A percentile compares a stretch with the other conserved stretches of the same genome.
These are phyloP conservation scores for Diadophis punctatus DNA, from an alignment of 2,113 vertebrate species.

Conservation along the genomic window DNA sequence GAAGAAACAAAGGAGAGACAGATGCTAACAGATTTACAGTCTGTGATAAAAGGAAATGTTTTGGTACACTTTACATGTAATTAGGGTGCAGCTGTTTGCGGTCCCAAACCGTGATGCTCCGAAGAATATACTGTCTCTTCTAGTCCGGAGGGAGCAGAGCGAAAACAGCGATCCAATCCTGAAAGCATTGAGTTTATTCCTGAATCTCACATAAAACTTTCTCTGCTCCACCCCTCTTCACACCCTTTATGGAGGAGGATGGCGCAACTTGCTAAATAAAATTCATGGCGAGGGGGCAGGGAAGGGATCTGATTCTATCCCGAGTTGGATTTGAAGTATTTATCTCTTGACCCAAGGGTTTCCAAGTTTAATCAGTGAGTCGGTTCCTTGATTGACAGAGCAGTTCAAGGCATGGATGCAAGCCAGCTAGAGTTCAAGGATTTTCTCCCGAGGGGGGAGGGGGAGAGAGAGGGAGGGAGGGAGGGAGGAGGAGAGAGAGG, in stretches of 20 bases:
- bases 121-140: slow-evolving; percentile 72
- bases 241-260: slow-evolving; percentile 32
- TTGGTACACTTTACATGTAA: slow-evolving; percentile 87
- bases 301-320: slow-evolving; percentile 5
- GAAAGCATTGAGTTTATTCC: slow-evolving; percentile 71
- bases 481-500: rapidly evolving
- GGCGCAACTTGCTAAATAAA: slow-evolving; percentile 41
- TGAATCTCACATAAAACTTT: slow-evolving; percentile 60
- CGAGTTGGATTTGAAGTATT: slow-evolving; percentile 18
- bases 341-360: not conserved
- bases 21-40: slow-evolving; percentile 83
- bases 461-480: no score
- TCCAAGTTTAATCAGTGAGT: not conserved
- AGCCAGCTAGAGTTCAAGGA: no score
- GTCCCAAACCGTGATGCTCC: slow-evolving; percentile 73
- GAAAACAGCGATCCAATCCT: slow-evolving; percentile 78
- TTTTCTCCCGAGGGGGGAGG: no score
- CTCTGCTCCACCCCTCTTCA: slow-evolving; percentile 37
- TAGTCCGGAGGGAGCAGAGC: slow-evolving; percentile 73
- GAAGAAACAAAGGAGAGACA: slow-evolving; percentile 80
- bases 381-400: not conserved
- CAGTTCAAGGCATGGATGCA: not conserved
- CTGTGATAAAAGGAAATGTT: slow-evolving; percentile 83
- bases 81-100: slow-evolving; percentile 85
- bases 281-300: not conserved